These are phyloP conservation scores for Phlogophora meticulosa DNA, from an alignment of 2,888 invertebrate genomes.

Conservation along the genomic window DNA sequence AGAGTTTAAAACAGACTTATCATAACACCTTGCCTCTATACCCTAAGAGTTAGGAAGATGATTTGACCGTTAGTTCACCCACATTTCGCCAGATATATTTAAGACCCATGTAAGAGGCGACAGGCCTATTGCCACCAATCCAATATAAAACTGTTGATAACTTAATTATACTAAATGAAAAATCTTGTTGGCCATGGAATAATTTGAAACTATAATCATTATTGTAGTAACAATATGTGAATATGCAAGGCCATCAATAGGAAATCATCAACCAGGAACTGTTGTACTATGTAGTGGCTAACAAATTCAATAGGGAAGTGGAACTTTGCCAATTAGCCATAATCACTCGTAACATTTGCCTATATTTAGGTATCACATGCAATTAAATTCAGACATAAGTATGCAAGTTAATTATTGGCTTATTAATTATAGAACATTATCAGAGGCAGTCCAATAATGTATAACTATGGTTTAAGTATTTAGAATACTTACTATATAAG, in stretches of 20 bases:
- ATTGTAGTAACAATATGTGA: background rate
- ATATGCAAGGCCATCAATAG: slow-evolving; percentile 9
- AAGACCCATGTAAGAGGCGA: too few species aligned
- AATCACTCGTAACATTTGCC: slow-evolving; percentile 2
- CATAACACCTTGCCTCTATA: too few species aligned
- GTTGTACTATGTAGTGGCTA: slow-evolving; percentile 8
- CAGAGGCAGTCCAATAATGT: background rate
- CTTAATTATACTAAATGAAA: too few species aligned
- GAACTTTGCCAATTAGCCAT: slow-evolving; percentile 42
- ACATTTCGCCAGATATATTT: too few species aligned
- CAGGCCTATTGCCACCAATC: too few species aligned
- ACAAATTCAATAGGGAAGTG: slow-evolving; percentile 34
- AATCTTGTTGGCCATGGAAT: background rate
- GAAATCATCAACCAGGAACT: background rate
- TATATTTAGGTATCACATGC: slow-evolving; percentile 11
- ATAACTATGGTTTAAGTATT: background rate
- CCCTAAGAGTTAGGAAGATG: too few species aligned
- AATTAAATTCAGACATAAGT: slow-evolving; percentile 6
- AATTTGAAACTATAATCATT: background rate
- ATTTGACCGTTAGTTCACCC: too few species aligned
- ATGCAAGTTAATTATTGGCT: slow-evolving; percentile 7
- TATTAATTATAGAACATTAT: slow-evolving; percentile 2
- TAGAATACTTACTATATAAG: slow-evolving; percentile 95
- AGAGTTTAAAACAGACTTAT: background rate
- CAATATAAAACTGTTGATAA: too few species aligned